Conservation (phyloP, 2,888 invertebrate species). For the Asteroscopus sphinx region DNA sequence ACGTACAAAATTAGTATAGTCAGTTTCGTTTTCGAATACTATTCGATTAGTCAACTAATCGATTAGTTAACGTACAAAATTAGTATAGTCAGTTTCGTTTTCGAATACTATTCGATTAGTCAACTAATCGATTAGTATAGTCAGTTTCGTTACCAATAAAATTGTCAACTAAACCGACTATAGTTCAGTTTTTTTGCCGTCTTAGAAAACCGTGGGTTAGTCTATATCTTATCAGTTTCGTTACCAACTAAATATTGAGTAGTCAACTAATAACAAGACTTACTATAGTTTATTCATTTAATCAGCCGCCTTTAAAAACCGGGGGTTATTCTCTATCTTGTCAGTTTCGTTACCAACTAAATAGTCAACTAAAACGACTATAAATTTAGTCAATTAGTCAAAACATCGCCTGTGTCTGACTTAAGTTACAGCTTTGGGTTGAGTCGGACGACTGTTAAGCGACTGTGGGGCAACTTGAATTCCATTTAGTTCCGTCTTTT, state of each 20-base stretch:
- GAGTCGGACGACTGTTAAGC: conserved; percentile 26
- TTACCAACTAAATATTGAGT: neutral
- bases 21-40: too few species aligned
- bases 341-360: conserved; percentile 4
- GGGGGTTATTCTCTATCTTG: too few species aligned
- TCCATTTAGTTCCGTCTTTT: conserved; percentile 35
- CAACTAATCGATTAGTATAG: too few species aligned
- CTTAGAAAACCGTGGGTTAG: neutral
- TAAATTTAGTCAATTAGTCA: conserved; percentile 7
- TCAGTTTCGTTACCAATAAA: too few species aligned
- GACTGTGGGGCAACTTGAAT: conserved; percentile 30
- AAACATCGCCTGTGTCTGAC: conserved; percentile 18
- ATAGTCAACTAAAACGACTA: neutral
- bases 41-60: too few species aligned
- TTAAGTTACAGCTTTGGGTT: conserved; percentile 55
- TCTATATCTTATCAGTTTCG: neutral
- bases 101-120: too few species aligned
- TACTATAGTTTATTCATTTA: conserved; percentile 1
- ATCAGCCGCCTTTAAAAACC: too few species aligned
- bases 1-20: too few species aligned
- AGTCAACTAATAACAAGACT: neutral
- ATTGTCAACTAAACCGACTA: too few species aligned
- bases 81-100: too few species aligned
- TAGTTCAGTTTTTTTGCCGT: too few species aligned
- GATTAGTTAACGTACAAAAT: too few species aligned